These are phyloP conservation scores for Spinus pinus DNA, from an alignment of 2,797 vertebrate genomes.

Conservation along the genomic window DNA sequence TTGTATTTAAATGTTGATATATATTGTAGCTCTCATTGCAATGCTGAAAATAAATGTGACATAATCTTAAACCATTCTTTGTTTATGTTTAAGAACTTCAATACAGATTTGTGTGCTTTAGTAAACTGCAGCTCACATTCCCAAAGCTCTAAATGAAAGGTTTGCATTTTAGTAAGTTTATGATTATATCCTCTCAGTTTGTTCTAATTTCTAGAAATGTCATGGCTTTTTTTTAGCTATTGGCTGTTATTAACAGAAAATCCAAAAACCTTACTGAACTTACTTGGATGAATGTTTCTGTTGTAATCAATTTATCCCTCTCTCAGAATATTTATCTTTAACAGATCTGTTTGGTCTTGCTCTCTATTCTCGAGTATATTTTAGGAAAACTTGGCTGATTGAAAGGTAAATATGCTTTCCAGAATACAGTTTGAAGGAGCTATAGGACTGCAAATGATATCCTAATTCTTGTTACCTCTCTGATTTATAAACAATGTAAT, in stretches of 20 bases:
- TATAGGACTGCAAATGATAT: neutral
- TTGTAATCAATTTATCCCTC: neutral
- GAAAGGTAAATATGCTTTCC: slow-evolving; percentile 22
- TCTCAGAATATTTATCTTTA: slow-evolving; percentile 13
- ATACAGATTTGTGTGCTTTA: neutral
- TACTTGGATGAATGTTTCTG: neutral
- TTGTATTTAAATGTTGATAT: neutral
- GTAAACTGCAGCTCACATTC: neutral
- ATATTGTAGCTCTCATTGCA: neutral
- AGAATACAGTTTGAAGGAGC: neutral
- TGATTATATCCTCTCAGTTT: neutral
- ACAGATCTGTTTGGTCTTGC: neutral
- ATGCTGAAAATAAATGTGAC: neutral
- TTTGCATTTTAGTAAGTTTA: slow-evolving; percentile 38
- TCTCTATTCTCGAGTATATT: neutral
- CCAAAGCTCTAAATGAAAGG: neutral
- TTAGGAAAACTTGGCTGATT: neutral
- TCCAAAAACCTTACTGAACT: neutral
- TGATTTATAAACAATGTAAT: neutral
- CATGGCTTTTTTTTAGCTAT: neutral
- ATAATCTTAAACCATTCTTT: neutral
- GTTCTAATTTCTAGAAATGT: neutral
- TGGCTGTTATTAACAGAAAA: neutral
- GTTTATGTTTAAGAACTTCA: slow-evolving; percentile 25
- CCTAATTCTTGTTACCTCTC: neutral